A percentile compares a stretch with the other conserved stretches of the same genome.
phyloP scores from a whole-genome alignment of 2,888 invertebrate species.

The Drosophila trichaetosa region DNA sequence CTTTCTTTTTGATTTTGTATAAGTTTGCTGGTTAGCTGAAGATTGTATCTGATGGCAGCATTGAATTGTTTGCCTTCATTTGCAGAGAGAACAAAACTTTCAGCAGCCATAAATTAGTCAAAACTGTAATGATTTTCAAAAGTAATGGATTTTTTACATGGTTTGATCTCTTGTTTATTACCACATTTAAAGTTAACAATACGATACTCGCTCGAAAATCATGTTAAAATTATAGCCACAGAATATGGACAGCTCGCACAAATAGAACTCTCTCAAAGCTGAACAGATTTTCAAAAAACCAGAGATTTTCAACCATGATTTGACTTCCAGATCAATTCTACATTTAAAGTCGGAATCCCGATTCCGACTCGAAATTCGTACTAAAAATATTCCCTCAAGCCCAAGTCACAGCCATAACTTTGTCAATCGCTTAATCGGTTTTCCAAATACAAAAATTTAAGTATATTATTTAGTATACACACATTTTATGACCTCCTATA shows the following conservation, averaged over 20 bases:
- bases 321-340: neutral
- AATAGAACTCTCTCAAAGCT: neutral
- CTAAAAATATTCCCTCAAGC: neutral
- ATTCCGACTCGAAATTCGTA: neutral
- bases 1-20: constrained; percentile 10
- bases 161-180: neutral
- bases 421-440: neutral
- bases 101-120: neutral
- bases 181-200: neutral
- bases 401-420: neutral
- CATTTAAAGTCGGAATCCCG: neutral
- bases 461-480: neutral
- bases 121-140: neutral
- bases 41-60: constrained; percentile 29
- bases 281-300: neutral
- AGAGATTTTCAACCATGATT: neutral
- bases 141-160: neutral
- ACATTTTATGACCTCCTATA: neutral
- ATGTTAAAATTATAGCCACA: neutral
- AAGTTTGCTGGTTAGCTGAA: constrained; percentile 13
- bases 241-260: neutral
- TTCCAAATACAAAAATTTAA: neutral
- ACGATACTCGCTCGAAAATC: neutral
- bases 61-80: constrained; percentile 16
- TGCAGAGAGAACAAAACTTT: constrained; percentile 10